phyloP scores from a whole-genome alignment of 2,797 vertebrate species.

The Sebastes iracundus region DNA sequence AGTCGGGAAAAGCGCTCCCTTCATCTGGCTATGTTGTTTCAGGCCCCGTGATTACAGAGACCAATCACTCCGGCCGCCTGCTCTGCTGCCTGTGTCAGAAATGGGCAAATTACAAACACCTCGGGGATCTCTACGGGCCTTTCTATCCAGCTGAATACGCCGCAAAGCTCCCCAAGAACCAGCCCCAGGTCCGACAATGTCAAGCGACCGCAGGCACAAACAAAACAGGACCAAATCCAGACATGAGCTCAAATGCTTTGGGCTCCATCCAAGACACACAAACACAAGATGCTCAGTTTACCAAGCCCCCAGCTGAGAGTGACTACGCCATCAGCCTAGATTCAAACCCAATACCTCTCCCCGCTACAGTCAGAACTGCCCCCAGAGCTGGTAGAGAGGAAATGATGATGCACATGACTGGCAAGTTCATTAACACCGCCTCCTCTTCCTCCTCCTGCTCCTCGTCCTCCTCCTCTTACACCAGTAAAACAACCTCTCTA shows the following conservation, averaged over 20 bases:
- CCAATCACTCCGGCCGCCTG: conserved; percentile 90
- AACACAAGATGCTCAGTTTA: conserved; percentile 62
- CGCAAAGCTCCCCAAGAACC: conserved; percentile 94
- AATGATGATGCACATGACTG: conserved; percentile 57
- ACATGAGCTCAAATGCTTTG: conserved; percentile 58
- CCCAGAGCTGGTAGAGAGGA: conserved; percentile 65
- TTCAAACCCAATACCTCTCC: conserved; percentile 60
- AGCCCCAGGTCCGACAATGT: conserved; percentile 85
- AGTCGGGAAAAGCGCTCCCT: conserved; percentile 93
- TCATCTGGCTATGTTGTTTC: conserved; percentile 92
- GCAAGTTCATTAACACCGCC: conserved; percentile 41
- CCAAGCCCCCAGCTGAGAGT: conserved; percentile 59
- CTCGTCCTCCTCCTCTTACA: conserved; percentile 29
- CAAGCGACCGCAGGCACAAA: conserved; percentile 64
- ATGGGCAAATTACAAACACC: conserved; percentile 98
- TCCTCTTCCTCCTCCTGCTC: conserved; percentile 33
- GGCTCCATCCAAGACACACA: conserved; percentile 62
- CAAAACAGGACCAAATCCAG: conserved; percentile 72
- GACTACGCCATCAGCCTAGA: conserved; percentile 65
- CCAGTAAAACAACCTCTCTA: conserved; percentile 54
- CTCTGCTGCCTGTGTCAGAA: conserved; percentile 98
- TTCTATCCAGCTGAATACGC: conserved; percentile 97
- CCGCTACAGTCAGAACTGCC: conserved; percentile 54
- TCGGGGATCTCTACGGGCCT: conserved; percentile 97
- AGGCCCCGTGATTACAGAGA: conserved; percentile 93